Base-by-base conservation (phyloP, 2,113 vertebrate species). In the Haplochromis burtoni region DNA sequence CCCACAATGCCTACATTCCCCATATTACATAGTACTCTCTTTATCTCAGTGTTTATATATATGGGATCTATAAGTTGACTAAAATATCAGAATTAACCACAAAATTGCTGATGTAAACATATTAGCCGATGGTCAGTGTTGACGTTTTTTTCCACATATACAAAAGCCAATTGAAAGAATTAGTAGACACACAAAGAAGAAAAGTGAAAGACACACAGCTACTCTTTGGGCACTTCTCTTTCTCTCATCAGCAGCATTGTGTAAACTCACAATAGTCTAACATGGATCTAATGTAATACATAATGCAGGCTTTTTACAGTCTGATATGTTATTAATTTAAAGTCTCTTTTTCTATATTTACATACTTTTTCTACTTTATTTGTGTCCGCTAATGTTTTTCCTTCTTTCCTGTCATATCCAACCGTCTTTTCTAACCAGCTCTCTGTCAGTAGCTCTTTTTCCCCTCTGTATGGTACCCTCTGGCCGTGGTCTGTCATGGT, bases 401-500 rank as follows among this genome's bases (percentile, higher is more conserved):
- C 47, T 53, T 57, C 81, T 29, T 71, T 21, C 10, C 26, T 54
- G 2, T 61, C 47, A 12, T 14, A 3, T 49, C 71, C 42, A 49
- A 6, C 13, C 1, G n/a, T 31, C 51, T 82, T 68, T 29, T 8
- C 76, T 89, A 26, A 24, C 45, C 47, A n/a, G 14, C 86, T 29
- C 55, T 80, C 78, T 63, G 26, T 54, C 73, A 31, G 84, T 61
- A 17, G 73, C 83, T 12, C 42, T 47, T 45, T 82, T 16, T 35
- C 33, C 45, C 13, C 11, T 57, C 68, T 42, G 11, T 53, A 49
- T 76, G 66, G 59, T 54, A 83, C 82, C 89, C 92, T 59, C 86
- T 57, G 87, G 93, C 85, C 51, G 7, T 55, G 68, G 78, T 71
- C 89, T 19, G 93, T 93, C 93, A 94, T 82, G 91, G 14, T 89